Conservation (phyloP, 1,140 invertebrate genomes). For the Prorops nasuta region DNA sequence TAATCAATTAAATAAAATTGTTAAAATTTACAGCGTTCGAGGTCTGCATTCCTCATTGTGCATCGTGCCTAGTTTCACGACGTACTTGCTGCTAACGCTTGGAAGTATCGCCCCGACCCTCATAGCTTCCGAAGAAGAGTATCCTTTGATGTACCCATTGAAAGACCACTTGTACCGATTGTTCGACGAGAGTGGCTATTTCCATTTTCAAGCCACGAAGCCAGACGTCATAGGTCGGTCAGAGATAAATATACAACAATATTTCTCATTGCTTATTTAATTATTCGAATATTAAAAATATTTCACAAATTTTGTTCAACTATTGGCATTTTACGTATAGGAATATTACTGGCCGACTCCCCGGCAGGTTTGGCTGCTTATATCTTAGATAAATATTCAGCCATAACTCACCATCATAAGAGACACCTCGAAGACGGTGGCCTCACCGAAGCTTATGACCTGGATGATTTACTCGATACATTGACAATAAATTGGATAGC, state of each 20-base stretch:
- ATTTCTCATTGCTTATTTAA: not conserved
- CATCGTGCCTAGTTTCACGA: conserved; percentile 38
- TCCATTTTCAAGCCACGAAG: conserved; percentile 81
- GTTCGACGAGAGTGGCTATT: conserved; percentile 71
- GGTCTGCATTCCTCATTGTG: conserved; percentile 71
- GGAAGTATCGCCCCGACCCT: conserved; percentile 58
- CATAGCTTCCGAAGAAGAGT: conserved; percentile 57
- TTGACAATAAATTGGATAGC: conserved; percentile 77
- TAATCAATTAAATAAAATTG: too few relatives aligned
- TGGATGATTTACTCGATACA: conserved; percentile 70
- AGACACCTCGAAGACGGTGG: conserved; percentile 59
- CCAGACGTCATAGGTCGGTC: conserved; percentile 80
- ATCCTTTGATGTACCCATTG: conserved; percentile 64
- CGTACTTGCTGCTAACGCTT: conserved; percentile 55
- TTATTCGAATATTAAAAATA: too few relatives aligned
- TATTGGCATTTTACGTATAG: conserved; percentile 46
- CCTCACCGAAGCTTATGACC: conserved; percentile 59
- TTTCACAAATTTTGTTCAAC: not conserved
- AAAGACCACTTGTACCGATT: conserved; percentile 50
- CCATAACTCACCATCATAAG: conserved; percentile 59
- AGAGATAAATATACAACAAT: conserved; percentile 6
- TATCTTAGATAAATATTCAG: conserved; percentile 73
- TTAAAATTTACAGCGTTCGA: conserved; percentile 62
- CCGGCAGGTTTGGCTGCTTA: conserved; percentile 71
- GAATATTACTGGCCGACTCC: conserved; percentile 60